These are phyloP conservation scores for Zaprionus taronus DNA, from an alignment of 1,140 invertebrate genomes.

Conservation along the genomic window DNA sequence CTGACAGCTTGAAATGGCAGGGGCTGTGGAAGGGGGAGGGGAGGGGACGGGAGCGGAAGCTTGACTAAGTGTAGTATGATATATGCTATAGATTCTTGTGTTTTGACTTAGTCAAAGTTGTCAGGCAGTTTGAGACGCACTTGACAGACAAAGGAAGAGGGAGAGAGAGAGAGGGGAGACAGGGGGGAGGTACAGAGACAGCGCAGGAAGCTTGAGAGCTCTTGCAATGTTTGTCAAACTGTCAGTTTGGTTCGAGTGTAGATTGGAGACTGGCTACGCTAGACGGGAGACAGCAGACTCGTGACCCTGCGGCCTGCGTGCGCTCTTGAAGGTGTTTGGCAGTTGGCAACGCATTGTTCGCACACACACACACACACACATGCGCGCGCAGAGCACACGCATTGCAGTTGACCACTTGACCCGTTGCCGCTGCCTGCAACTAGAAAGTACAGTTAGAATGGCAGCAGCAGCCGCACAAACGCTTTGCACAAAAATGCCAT, in stretches of 20 bases:
- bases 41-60: neutral
- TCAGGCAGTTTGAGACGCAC: slow-evolving; percentile 50
- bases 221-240: slow-evolving; percentile 72
- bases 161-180: neutral
- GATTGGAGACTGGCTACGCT: neutral
- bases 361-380: slow-evolving; percentile 1
- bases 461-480: slow-evolving; percentile 14
- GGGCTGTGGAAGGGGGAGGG: neutral
- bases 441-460: slow-evolving; percentile 61
- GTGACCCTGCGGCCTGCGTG: slow-evolving; percentile 11
- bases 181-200: slow-evolving; percentile 1
- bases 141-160: slow-evolving; percentile 51
- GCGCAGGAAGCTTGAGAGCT: slow-evolving; percentile 16
- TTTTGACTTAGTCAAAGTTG: slow-evolving; percentile 72
- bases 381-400: slow-evolving; percentile 7
- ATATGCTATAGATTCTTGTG: slow-evolving; percentile 64
- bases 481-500: slow-evolving; percentile 79
- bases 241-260: slow-evolving; percentile 42
- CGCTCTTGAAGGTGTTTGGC: slow-evolving; percentile 66
- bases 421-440: slow-evolving; percentile 10
- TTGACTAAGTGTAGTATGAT: slow-evolving; percentile 8
- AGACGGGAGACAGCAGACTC: neutral
- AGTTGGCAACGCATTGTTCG: slow-evolving; percentile 63
- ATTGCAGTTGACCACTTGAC: slow-evolving; percentile 64
- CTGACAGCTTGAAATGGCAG: slow-evolving; percentile 50